These are phyloP conservation scores for Eurystomus gularis DNA, from an alignment of 2,113 vertebrate species.

Conservation along the genomic window DNA sequence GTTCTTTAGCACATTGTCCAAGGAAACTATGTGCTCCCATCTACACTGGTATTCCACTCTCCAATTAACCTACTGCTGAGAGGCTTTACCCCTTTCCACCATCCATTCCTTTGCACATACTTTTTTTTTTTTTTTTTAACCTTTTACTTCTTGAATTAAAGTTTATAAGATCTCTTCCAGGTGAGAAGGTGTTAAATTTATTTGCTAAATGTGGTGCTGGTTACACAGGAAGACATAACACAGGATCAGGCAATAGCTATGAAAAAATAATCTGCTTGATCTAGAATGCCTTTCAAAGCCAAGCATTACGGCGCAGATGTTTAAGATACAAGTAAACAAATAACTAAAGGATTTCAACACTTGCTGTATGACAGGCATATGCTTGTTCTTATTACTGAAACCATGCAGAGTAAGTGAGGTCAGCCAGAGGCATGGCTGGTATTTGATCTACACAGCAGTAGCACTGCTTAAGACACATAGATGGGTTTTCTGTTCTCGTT, in stretches of 20 bases:
- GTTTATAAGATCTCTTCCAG: conserved; percentile 24
- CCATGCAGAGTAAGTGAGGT: background rate
- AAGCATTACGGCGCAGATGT: background rate
- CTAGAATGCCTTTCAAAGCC: background rate
- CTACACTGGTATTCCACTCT: conserved; percentile 65
- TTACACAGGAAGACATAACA: background rate
- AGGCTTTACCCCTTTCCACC: conserved; percentile 64
- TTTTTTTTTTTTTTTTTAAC: conserved; percentile 44
- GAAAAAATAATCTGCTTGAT: background rate
- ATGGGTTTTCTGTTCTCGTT: background rate
- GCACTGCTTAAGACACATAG: rapidly evolving
- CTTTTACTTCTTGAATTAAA: conserved; percentile 62
- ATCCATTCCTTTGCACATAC: conserved; percentile 72
- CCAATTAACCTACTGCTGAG: conserved; percentile 85
- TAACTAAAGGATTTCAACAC: background rate
- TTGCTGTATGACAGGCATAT: background rate
- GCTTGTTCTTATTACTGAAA: background rate
- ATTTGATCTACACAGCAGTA: background rate
- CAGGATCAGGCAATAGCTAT: background rate
- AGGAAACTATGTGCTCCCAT: conserved; percentile 57
- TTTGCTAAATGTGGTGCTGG: background rate
- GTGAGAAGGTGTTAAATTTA: conserved; percentile 4
- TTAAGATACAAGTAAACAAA: conserved; percentile 39
- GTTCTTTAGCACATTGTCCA: conserved; percentile 80
- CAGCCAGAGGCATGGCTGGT: background rate